Conservation (phyloP, 2,797 vertebrate species). For the Borostomias antarcticus region DNA sequence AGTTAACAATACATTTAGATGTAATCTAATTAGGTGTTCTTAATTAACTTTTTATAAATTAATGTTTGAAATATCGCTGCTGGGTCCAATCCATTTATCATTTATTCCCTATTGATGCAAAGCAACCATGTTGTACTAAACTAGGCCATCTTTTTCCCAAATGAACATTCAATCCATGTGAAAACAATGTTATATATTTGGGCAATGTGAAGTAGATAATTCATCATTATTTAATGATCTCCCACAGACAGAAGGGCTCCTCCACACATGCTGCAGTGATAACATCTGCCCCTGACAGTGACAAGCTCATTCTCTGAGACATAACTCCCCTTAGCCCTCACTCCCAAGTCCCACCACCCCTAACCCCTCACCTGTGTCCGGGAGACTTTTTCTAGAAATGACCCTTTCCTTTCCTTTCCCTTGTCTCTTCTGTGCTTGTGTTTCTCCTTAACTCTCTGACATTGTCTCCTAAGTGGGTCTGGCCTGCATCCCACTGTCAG, state of each 20-base stretch:
- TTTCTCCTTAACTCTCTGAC: conserved; percentile 62
- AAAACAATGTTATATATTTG: conserved; percentile 66
- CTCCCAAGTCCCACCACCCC: conserved; percentile 17
- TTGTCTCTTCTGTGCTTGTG: conserved; percentile 52
- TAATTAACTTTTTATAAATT: conserved; percentile 56
- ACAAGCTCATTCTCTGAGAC: conserved; percentile 36
- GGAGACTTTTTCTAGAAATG: conserved; percentile 14
- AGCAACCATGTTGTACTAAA: conserved; percentile 65
- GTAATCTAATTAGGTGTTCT: conserved; percentile 27
- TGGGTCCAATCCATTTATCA: conserved; percentile 71
- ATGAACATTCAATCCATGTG: conserved; percentile 53
- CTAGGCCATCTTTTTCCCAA: conserved; percentile 67
- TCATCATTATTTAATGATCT: conserved; percentile 75
- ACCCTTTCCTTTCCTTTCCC: conserved; percentile 20
- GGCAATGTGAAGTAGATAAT: conserved; percentile 65
- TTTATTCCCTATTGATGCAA: conserved; percentile 69
- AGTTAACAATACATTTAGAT: conserved; percentile 1
- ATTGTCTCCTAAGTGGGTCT: conserved; percentile 64
- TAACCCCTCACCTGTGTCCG: conserved; percentile 40
- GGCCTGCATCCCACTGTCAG: conserved; percentile 65
- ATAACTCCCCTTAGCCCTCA: conserved; percentile 8
- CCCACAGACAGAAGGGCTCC: conserved; percentile 49
- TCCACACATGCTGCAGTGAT: conserved; percentile 58
- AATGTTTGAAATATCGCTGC: conserved; percentile 56
- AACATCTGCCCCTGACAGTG: conserved; percentile 58